Percentiles rank a stretch among this genome's conserved stretches.
These are phyloP conservation scores for Platycercus adscitus DNA, from an alignment of 2,113 vertebrate species.

Conservation along the genomic window DNA sequence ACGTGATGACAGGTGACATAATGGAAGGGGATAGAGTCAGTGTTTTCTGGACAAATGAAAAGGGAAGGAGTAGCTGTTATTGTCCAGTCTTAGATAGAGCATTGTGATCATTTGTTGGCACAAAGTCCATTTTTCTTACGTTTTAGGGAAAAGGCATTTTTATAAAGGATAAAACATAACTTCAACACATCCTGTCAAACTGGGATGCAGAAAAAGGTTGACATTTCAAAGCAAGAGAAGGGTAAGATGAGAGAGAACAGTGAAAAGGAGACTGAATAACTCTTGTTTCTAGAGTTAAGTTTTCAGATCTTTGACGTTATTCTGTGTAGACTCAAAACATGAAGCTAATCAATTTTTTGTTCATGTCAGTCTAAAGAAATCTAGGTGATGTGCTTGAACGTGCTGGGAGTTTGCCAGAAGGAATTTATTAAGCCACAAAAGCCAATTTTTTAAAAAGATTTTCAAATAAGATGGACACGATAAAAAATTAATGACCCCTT, in stretches of 20 bases:
- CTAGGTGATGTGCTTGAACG: neutral
- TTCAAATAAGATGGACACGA: neutral
- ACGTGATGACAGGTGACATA: neutral
- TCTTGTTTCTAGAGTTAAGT: neutral
- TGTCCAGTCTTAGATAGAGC: neutral
- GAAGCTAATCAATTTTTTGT: neutral
- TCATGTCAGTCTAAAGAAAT: neutral
- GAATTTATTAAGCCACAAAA: neutral
- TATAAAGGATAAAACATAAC: neutral
- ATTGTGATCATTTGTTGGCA: neutral
- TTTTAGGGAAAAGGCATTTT: neutral
- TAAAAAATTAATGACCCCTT: accelerated
- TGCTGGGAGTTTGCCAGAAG: neutral
- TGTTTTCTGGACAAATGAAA: neutral
- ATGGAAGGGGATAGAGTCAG: neutral
- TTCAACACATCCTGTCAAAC: neutral
- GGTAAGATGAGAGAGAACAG: neutral
- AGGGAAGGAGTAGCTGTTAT: neutral
- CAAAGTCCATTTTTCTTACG: neutral
- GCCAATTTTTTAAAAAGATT: neutral
- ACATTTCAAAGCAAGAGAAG: neutral
- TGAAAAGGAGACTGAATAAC: neutral
- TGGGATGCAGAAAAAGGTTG: neutral
- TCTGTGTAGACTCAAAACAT: neutral
- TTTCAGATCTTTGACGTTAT: neutral